Evolutionary conservation across 2,888 invertebrate genomes (phyloP).

Genomic region (Aspidiotus rigidus): DNA sequence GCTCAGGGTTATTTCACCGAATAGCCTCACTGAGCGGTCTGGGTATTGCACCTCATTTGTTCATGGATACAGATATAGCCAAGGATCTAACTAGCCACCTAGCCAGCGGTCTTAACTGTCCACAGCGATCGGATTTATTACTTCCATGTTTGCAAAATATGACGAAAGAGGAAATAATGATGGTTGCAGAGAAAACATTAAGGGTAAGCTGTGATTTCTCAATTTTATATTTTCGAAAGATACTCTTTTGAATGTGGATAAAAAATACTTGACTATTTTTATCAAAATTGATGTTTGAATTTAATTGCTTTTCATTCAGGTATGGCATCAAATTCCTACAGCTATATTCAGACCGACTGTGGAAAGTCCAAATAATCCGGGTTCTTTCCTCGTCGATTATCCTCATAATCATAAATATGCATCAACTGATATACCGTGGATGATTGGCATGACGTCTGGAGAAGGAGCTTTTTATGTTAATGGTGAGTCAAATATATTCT

Average conservation of each 20-base stretch:
- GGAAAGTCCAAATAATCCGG: slow-evolving; percentile 54
- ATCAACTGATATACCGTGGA: slow-evolving; percentile 53
- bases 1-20: slow-evolving; percentile 46
- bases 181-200: background rate
- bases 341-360: slow-evolving; percentile 69
- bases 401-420: slow-evolving; percentile 42
- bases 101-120: slow-evolving; percentile 16
- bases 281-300: background rate
- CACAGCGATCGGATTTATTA: slow-evolving; percentile 11
- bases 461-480: slow-evolving; percentile 63
- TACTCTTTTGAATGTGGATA: too few relatives aligned
- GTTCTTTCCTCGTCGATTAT: slow-evolving; percentile 58
- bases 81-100: slow-evolving; percentile 1
- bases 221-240: too few relatives aligned
- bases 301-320: slow-evolving; percentile 43
- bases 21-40: slow-evolving; percentile 63
- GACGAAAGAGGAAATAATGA: background rate
- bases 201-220: too few relatives aligned
- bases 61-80: slow-evolving; percentile 43
- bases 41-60: slow-evolving; percentile 53
- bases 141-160: slow-evolving; percentile 14
- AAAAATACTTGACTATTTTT: background rate
- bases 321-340: slow-evolving; percentile 69
- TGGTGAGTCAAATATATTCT: slow-evolving; percentile 44
- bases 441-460: slow-evolving; percentile 62